These are phyloP conservation scores for Pyxicephalus adspersus DNA, from an alignment of 2,113 vertebrate genomes.

Conservation along the genomic window DNA sequence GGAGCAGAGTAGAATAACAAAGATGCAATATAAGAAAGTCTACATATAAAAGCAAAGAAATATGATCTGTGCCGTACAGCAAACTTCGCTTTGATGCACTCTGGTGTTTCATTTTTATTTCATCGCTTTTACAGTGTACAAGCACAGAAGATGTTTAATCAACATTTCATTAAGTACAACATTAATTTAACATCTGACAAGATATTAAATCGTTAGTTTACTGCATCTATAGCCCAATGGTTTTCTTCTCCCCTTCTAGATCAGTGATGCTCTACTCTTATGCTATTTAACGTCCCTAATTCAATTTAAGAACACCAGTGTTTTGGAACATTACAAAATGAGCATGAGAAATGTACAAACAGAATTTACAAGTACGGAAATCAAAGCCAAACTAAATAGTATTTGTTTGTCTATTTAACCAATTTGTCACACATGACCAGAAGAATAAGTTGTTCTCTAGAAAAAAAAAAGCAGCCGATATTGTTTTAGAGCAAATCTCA, in stretches of 20 bases:
- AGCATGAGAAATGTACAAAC: constrained; percentile 2
- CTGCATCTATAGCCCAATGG: constrained; percentile 5
- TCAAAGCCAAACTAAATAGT: constrained; percentile 14
- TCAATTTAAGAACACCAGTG: constrained; percentile 15
- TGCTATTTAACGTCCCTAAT: constrained; percentile 15
- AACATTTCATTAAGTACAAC: constrained; percentile 51
- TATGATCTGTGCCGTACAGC: neutral
- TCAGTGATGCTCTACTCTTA: neutral
- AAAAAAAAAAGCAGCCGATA: neutral
- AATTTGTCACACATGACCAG: constrained; percentile 13
- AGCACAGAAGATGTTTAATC: constrained; percentile 23
- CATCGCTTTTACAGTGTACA: constrained; percentile 29
- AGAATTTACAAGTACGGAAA: neutral
- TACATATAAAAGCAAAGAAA: constrained; percentile 45
- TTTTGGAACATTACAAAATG: constrained; percentile 6
- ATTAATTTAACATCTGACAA: constrained; percentile 50
- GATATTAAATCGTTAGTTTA: constrained; percentile 40
- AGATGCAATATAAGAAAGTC: constrained; percentile 43
- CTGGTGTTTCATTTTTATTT: constrained; percentile 37
- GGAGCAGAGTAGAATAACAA: constrained; percentile 49
- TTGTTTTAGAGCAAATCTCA: constrained; percentile 29
- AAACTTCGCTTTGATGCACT: constrained; percentile 39
- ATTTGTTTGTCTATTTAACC: constrained; percentile 10
- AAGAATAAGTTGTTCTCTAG: constrained; percentile 1
- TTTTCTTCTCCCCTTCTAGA: neutral